Evolutionary conservation across 1,140 invertebrate genomes (phyloP), one percentile per base, ranked within the genome.

Genomic region (Microplitis demolitor): DNA sequence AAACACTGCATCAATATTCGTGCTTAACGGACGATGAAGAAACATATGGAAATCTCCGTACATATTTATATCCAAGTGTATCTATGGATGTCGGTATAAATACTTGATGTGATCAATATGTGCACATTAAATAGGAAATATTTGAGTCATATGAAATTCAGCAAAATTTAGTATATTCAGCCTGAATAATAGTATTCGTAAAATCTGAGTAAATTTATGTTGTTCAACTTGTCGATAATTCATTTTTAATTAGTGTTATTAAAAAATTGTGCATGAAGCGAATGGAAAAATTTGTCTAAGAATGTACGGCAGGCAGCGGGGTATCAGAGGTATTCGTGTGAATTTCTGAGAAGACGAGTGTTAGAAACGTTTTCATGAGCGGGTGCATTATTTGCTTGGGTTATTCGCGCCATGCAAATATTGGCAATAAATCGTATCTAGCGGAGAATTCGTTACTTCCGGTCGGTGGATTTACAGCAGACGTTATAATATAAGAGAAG

Each of bases 361-460:
- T 71, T 67, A 16, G 54, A 74, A 78, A 74, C 76, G 77, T 78
- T 77, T 73, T 58, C 53, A 51, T 70, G 74, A 69, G 54, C 71
- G 56, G 4, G 24, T 33, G 16, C 61, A 73, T 73, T 78, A 78
- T 79, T 79, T 76, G 73, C 74, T 78, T 75, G 74, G 64, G 77
- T 79, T 81, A 80, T 80, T 77, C 79, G 78, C 76, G 75, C 78
- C 78, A 85, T 84, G 83, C 78, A 85, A 85, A 87, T 85, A 84
- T 75, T 56, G 69, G 69, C 80, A 77, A 84, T 86, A 86, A 84
- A 87, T 87, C 80, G 70, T 78, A 78, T 82, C 80, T 77, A 79
- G 77, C 80, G 77, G 75, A 82, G 82, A 85, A 86, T 86, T 81
- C 78, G 82, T 84, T 82, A 78, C 78, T 85, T 86, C 80, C 82